Base-by-base conservation (phyloP, 2,888 invertebrate species). In the Lypha dubia region DNA sequence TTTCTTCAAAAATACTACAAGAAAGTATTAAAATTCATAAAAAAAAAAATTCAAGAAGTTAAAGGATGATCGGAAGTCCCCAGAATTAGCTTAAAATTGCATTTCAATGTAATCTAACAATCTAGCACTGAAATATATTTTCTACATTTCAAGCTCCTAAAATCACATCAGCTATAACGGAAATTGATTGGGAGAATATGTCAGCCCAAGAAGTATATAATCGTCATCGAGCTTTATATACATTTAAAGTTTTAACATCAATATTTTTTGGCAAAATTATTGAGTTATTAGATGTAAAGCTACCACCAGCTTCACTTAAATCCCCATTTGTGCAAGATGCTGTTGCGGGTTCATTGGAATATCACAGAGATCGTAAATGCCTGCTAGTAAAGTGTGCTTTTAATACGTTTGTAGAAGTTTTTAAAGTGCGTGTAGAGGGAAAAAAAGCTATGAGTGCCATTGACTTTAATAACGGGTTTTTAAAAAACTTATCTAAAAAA, bases 401-500 rank as follows among this genome's bases (percentile, higher is more conserved):
- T 88, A 93, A 93, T 70, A 93, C 93, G 86, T 95, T 94, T 93
- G 92, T 97, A 82, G 94, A 94, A 90, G 94, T 96, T 79, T 93
- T 93, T 86, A 93, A 94, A 87, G 87, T 97, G 76, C 93, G 94
- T 88, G 91, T 97, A 80, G 93, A 94, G 87, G 95, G 95, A 11
- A 95, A 94, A 90, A 95, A 94, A 90, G 93, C 94, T 88, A 96
- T 98, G 94, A 94, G 93, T 67, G 96, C 97, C 3, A 89, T 92
- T 87, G 97, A 97, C 90, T 98, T 98, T 93, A 95, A 95, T 91
- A 97, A 97, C 93, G 98, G 98, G 9, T 98, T 95, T 92, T 92
- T 98, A 38, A 94, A 94, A 89, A 95, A 95, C 17, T 70, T 82
- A 5, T 22, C 41, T 13, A 79, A 71, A 53, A 17, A 49, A 15